These are phyloP conservation scores for Reinhardtius hippoglossoides DNA, from an alignment of 2,113 vertebrate species.

Conservation along the genomic window DNA sequence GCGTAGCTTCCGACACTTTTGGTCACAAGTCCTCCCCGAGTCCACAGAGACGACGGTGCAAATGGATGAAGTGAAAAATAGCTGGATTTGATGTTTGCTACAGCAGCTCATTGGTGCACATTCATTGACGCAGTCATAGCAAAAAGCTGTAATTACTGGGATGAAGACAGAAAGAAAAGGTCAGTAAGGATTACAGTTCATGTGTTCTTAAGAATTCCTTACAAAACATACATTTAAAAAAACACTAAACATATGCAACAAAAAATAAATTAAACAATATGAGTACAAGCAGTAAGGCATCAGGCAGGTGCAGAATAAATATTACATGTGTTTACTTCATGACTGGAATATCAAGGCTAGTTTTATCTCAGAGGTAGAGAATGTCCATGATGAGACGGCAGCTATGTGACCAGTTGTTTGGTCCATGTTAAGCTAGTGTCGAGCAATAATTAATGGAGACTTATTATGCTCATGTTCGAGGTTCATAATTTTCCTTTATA, in stretches of 20 bases:
- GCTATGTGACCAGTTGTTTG: slow-evolving; percentile 51
- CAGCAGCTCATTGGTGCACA: slow-evolving; percentile 51
- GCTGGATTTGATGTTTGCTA: slow-evolving; percentile 46
- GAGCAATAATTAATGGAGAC: slow-evolving; percentile 22
- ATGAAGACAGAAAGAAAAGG: slow-evolving; percentile 13
- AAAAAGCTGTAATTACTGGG: slow-evolving; percentile 30
- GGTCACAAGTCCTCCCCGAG: slow-evolving; percentile 34
- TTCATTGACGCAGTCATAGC: slow-evolving; percentile 46
- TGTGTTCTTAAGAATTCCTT: slow-evolving; percentile 20
- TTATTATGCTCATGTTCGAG: no score
- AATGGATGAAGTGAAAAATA: slow-evolving; percentile 39
- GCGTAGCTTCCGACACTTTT: slow-evolving; percentile 46
- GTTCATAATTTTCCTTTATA: no score
- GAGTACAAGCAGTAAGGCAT: slow-evolving; percentile 78
- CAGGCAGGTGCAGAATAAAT: slow-evolving; percentile 77
- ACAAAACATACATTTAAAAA: slow-evolving; percentile 43
- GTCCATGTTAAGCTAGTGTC: slow-evolving; percentile 41
- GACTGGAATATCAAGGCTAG: slow-evolving; percentile 61
- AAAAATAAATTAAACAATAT: slow-evolving; percentile 51
- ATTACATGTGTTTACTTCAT: slow-evolving; percentile 54
- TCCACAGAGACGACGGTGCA: slow-evolving; percentile 26
- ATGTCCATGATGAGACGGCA: slow-evolving; percentile 69
- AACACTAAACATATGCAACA: slow-evolving; percentile 32
- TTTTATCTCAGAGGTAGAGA: slow-evolving; percentile 81
- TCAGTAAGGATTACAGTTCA: slow-evolving; percentile 18